These are phyloP conservation scores for Odontamblyopus lacepedii DNA, from an alignment of 2,797 vertebrate species.

Conservation along the genomic window DNA sequence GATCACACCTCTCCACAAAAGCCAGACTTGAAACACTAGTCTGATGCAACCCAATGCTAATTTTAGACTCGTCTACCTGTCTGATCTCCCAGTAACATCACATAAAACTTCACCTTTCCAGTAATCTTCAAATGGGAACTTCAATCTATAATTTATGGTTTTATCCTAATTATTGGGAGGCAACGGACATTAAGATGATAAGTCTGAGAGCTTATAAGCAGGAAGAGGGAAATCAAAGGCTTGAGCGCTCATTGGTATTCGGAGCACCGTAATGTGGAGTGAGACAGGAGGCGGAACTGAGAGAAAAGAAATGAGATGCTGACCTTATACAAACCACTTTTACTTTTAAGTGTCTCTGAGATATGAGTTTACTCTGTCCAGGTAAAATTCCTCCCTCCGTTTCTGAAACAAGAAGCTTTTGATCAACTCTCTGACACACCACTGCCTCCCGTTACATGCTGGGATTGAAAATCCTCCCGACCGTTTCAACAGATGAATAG, in stretches of 20 bases:
- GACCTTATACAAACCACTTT: constrained; percentile 33
- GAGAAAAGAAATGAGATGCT: constrained; percentile 17
- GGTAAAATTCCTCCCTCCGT: constrained; percentile 3
- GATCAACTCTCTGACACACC: constrained; percentile 13
- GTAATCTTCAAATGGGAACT: constrained; percentile 26
- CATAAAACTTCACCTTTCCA: constrained; percentile 13
- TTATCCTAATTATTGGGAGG: constrained; percentile 35
- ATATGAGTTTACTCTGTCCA: constrained; percentile 15
- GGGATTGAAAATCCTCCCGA: constrained; percentile 11
- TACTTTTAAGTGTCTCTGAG: constrained; percentile 31
- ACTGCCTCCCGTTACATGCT: constrained; percentile 32
- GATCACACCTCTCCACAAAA: constrained; percentile 3
- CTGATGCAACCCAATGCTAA: constrained; percentile 20
- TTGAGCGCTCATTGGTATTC: constrained; percentile 41
- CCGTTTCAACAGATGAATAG: neutral
- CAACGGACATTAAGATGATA: constrained; percentile 21
- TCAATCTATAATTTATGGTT: constrained; percentile 39
- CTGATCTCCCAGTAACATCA: constrained; percentile 19
- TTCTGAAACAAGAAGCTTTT: constrained; percentile 23
- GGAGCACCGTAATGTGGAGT: constrained; percentile 19
- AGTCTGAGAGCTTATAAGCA: constrained; percentile 15
- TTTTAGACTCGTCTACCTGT: constrained; percentile 8
- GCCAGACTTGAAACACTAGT: neutral
- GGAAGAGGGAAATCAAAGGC: constrained; percentile 49
- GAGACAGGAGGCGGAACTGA: constrained; percentile 7